Evolutionary conservation across 2,797 vertebrate genomes (phyloP).

Genomic region (Cossypha dichroa): DNA sequence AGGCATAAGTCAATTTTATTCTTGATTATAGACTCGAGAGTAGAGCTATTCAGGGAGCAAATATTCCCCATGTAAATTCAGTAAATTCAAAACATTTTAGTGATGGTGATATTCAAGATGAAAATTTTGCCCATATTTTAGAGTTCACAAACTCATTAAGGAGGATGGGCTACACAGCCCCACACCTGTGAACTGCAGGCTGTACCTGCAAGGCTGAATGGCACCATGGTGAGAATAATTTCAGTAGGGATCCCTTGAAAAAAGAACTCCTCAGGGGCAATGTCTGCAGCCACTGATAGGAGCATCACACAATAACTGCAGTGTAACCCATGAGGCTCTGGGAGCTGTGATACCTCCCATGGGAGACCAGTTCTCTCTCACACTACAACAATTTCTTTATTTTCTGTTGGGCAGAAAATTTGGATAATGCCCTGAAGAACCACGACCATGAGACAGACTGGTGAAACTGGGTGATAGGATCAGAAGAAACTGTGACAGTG

Average conservation of each 20-base stretch:
- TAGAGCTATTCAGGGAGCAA: background rate
- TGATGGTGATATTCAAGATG: background rate
- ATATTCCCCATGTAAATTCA: background rate
- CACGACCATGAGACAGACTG: background rate
- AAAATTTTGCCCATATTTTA: background rate
- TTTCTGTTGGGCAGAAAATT: background rate
- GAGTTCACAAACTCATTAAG: background rate
- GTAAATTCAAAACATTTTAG: background rate
- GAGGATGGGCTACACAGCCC: fast-evolving
- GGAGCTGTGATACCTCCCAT: background rate
- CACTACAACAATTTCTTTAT: background rate
- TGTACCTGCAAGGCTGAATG: background rate
- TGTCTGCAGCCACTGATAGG: background rate
- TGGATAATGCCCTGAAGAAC: background rate
- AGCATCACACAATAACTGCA: background rate
- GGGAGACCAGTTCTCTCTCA: background rate
- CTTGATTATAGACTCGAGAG: background rate
- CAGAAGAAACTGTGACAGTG: background rate
- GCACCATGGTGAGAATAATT: background rate
- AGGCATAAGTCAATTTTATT: background rate
- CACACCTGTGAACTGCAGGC: too few species aligned
- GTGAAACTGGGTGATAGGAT: background rate
- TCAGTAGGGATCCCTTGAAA: background rate
- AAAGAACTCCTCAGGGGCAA: background rate
- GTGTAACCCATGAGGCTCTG: background rate